phyloP scores from a whole-genome alignment of 1,140 invertebrate genomes.

The Stegodyphus dumicola region DNA sequence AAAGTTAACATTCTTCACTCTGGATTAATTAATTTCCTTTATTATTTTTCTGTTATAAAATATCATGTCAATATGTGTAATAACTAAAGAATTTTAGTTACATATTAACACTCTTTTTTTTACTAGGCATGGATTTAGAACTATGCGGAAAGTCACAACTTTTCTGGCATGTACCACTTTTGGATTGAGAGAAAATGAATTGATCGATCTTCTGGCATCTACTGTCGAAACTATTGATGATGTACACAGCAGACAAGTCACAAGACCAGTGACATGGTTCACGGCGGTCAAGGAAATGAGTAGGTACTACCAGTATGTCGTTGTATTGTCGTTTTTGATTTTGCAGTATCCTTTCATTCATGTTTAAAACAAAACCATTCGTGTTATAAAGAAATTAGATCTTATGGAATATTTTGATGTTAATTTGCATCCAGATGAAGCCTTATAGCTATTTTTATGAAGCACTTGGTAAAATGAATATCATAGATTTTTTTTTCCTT shows the following conservation, averaged over 20 bases:
- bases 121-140: constrained; percentile 58
- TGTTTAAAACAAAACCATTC: too few relatives aligned
- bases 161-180: constrained; percentile 64
- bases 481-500: too few relatives aligned
- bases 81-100: neutral
- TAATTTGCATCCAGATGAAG: too few relatives aligned
- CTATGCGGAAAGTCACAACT: constrained; percentile 62
- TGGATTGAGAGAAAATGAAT: constrained; percentile 66
- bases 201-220: constrained; percentile 64
- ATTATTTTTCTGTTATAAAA: too few relatives aligned
- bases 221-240: constrained; percentile 13
- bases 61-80: too few relatives aligned
- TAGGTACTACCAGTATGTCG: constrained; percentile 56
- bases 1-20: neutral
- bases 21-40: too few relatives aligned
- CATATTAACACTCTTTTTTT: neutral
- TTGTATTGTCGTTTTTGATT: neutral
- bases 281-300: constrained; percentile 59
- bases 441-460: too few relatives aligned
- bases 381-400: too few relatives aligned
- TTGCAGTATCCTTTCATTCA: too few relatives aligned
- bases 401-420: too few relatives aligned
- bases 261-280: constrained; percentile 24
- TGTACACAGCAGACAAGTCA: neutral
- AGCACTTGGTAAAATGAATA: too few relatives aligned